phyloP scores from a whole-genome alignment of 2,113 vertebrate genomes.

The Hylia prasina region DNA sequence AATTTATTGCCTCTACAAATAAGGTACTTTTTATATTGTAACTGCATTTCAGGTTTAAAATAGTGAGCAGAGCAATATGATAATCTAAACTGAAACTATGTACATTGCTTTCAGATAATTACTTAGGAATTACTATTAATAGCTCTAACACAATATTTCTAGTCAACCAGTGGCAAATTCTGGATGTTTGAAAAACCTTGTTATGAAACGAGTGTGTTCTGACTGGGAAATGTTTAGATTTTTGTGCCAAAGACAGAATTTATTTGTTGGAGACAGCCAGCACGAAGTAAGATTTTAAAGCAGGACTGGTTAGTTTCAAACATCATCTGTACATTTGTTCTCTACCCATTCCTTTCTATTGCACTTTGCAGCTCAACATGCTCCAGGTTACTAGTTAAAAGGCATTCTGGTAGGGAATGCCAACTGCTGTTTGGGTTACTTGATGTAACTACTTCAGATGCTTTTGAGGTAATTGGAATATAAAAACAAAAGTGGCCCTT shows the following conservation, averaged over 20 bases:
- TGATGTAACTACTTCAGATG: not conserved
- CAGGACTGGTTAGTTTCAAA: not conserved
- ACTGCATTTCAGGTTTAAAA: not conserved
- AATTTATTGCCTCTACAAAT: not conserved
- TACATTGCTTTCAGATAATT: not conserved
- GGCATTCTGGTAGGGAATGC: not conserved
- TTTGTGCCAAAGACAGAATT: not conserved
- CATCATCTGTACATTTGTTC: fast-evolving
- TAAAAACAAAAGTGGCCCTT: not conserved
- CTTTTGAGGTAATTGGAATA: not conserved
- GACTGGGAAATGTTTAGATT: not conserved
- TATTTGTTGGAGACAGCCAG: not conserved
- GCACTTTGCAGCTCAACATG: not conserved
- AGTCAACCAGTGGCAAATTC: not conserved
- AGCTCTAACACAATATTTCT: not conserved
- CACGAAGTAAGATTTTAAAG: not conserved
- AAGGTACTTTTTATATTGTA: not conserved
- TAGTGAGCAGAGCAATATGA: not conserved
- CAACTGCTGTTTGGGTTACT: not conserved
- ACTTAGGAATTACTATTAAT: not conserved
- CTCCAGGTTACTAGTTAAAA: not conserved
- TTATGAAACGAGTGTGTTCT: not conserved
- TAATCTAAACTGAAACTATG: not conserved
- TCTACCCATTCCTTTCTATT: not conserved
- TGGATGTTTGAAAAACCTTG: not conserved